phyloP scores from a whole-genome alignment of 2,797 vertebrate genomes.

The Enteromius fasciolatus region DNA sequence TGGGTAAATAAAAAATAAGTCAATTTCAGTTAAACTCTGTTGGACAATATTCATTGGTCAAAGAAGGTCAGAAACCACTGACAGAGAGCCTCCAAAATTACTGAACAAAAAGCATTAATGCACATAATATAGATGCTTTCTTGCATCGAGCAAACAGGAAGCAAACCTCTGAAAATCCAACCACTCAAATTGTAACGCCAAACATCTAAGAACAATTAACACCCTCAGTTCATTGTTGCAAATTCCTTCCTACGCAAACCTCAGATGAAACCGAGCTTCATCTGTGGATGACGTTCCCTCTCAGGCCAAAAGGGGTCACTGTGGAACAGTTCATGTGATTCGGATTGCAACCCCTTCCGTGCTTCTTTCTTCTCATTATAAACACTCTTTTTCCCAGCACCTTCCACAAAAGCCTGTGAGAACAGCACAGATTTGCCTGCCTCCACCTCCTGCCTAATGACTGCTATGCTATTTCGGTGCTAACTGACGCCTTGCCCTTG shows the following conservation, averaged over 20 bases:
- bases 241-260: background rate
- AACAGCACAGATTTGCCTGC: conserved; percentile 51
- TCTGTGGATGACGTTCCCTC: conserved; percentile 40
- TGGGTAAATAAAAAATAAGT: background rate
- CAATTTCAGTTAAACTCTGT: background rate
- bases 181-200: background rate
- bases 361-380: conserved; percentile 51
- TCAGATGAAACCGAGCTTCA: background rate
- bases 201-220: background rate
- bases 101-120: background rate
- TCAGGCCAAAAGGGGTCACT: conserved; percentile 64
- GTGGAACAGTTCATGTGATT: conserved; percentile 58
- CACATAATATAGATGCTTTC: background rate
- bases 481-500: conserved; percentile 65
- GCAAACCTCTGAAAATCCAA: background rate
- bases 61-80: background rate
- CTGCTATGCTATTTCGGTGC: conserved; percentile 58
- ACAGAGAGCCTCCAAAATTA: background rate
- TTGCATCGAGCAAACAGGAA: too few species aligned
- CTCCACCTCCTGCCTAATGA: conserved; percentile 57
- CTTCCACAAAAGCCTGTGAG: conserved; percentile 50
- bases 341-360: conserved; percentile 5
- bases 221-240: background rate
- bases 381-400: conserved; percentile 35
- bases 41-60: background rate